Evolutionary conservation across 2,888 invertebrate genomes (phyloP), one percentile per base, ranked within the genome.

Genomic region (Cephalotes varians): DNA sequence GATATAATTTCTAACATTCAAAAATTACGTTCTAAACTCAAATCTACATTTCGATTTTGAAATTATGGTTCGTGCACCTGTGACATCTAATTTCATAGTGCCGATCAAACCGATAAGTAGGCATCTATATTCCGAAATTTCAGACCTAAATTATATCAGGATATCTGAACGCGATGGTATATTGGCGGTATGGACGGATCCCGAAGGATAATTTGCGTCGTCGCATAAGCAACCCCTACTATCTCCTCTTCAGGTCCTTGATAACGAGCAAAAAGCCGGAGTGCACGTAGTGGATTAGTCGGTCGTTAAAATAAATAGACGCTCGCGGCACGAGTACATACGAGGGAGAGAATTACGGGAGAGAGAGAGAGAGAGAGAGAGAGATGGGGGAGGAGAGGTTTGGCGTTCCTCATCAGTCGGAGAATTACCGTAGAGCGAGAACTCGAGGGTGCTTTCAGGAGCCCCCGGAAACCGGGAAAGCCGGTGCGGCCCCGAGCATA

Each of bases 301-400:
- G 69, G 76, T 77, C 69, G 76, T 77, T 77, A 77, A 77, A 77
- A 77, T 77, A 77, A 77, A 77, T 77, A 77, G 69, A 77, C 77
- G 69, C 77, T 77, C 77, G 71, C 77, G 77, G 77, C 71, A 40
- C 54, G 54, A 76, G 67, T 54, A 69, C 40, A 54, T 54, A 21
- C 51, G 31, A 21, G 44, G 28, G 44, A 71, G 71, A 69, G 72
- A 77, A 77, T 44, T 77, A 77, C 54, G 54, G 15, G n/a, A 10
- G 49, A 7, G 21, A 62, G n/a, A 31, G 18, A 25, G 1, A 31
- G 76, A 21, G 28, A 51, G n/a, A 62, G 60, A 15, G 9, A 73
- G 34, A 31, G 34, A 60, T 28, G 37, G 4, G 25, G 25, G 40
- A 28, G 28, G 51, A 18, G 37, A 28, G 18, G 28, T 25, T 49